These are phyloP conservation scores for Oceanodroma tethys DNA, from an alignment of 2,113 vertebrate genomes.

Conservation along the genomic window DNA sequence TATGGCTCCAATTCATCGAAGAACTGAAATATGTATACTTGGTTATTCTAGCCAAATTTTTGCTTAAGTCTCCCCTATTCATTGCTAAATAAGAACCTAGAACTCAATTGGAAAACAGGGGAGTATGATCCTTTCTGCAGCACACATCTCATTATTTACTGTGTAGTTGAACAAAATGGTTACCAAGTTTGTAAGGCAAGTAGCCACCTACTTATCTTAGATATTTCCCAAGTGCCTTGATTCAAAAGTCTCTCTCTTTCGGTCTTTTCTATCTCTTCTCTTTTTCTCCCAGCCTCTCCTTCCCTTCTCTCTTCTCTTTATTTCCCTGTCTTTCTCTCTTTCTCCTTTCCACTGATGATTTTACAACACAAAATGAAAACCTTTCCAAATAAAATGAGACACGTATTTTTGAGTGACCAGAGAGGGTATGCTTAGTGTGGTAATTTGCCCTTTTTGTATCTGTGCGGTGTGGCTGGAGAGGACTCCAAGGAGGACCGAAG, in stretches of 20 bases:
- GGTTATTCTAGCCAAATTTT: neutral
- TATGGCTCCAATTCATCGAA: neutral
- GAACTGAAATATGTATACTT: neutral
- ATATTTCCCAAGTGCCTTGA: neutral
- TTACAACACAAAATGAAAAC: neutral
- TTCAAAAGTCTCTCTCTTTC: too few species aligned
- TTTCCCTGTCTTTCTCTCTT: neutral
- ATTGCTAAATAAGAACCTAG: neutral
- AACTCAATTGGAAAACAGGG: neutral
- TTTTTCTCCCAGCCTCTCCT: too few species aligned
- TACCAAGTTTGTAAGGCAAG: neutral
- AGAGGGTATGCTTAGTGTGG: neutral
- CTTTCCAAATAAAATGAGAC: neutral
- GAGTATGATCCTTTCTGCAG: neutral
- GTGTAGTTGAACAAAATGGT: neutral
- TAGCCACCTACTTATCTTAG: neutral
- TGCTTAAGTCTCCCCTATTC: neutral
- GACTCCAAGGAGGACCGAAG: neutral
- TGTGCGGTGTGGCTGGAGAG: neutral
- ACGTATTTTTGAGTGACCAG: neutral
- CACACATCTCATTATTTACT: neutral
- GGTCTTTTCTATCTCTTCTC: too few species aligned
- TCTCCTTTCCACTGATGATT: neutral
- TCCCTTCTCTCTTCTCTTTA: too few species aligned
- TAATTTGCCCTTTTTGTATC: neutral